Evolutionary conservation across 2,797 vertebrate genomes (phyloP), one percentile per base, ranked within the genome.

Genomic region (Poecilia wingei): DNA sequence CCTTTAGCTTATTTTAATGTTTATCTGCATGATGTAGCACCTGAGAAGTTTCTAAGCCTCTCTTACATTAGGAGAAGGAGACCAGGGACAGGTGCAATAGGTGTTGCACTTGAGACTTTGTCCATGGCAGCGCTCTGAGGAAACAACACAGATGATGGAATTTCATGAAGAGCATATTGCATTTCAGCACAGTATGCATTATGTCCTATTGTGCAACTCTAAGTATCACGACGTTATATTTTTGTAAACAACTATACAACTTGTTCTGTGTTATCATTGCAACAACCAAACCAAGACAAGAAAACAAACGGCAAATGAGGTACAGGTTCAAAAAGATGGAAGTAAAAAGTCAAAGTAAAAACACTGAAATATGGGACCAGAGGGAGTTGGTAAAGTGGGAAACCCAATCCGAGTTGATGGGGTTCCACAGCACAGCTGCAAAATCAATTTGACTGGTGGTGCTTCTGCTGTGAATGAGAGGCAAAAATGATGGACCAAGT

Each of bases 371-470:
- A 79, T 53, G 51, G 79, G 84, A 77, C 86, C 90, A 82, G 78
- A 84, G 89, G 87, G 88, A 93, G 78, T 86, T 79, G 77, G 87
- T 87, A 89, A 69, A 94, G 89, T 85, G 69, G 90, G 91, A 93
- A 93, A 92, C 90, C 87, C 91, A 92, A 92, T 94, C 89, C 92
- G 89, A 88, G 91, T 82, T 93, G 91, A 94, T 94, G 92, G 89
- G 86, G 84, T 93, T 94, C 91, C 92, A 94, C 89, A 93, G 91
- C 93, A 89, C 88, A 90, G 91, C 84, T 45, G 89, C 88, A 88
- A 93, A 94, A 94, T 95, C 94, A 94, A 94, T 95, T 91, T 94
- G 91, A 94, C 92, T 91, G 87, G 87, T 84, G 80, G 84, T 90
- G 91, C 90, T 89, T 85, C 86, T 88, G 87, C 89, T 85, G 79